Conservation (phyloP, 2,113 vertebrate species). For the Apodemus sylvaticus region DNA sequence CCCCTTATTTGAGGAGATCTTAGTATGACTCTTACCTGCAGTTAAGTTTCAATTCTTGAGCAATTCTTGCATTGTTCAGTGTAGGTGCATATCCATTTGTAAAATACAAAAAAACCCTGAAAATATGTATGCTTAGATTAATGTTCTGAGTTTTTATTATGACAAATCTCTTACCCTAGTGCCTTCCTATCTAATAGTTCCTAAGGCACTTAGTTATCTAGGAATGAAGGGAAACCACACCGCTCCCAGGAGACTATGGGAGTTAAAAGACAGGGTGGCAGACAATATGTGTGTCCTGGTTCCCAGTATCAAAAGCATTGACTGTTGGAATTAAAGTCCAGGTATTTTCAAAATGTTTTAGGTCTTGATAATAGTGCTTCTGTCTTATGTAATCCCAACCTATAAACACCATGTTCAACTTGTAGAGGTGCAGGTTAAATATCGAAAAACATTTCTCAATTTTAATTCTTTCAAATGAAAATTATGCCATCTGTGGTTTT, state of each 20-base stretch:
- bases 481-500: conserved; percentile 74
- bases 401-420: conserved; percentile 2
- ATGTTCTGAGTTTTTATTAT: neutral
- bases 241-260: neutral
- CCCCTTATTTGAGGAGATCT: neutral
- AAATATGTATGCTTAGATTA: neutral
- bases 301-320: neutral
- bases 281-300: neutral
- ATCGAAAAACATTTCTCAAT: conserved; percentile 42
- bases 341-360: neutral
- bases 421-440: neutral
- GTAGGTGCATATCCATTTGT: neutral
- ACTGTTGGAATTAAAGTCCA: neutral
- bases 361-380: neutral
- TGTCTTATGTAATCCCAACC: neutral
- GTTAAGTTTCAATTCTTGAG: neutral
- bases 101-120: neutral
- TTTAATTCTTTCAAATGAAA: conserved; percentile 58
- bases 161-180: neutral
- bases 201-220: neutral
- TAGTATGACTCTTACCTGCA: neutral
- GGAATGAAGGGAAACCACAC: too few species aligned
- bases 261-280: neutral
- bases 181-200: neutral
- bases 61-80: neutral